phyloP scores from a whole-genome alignment of 2,888 invertebrate genomes.

The Stenotaenia linearis region DNA sequence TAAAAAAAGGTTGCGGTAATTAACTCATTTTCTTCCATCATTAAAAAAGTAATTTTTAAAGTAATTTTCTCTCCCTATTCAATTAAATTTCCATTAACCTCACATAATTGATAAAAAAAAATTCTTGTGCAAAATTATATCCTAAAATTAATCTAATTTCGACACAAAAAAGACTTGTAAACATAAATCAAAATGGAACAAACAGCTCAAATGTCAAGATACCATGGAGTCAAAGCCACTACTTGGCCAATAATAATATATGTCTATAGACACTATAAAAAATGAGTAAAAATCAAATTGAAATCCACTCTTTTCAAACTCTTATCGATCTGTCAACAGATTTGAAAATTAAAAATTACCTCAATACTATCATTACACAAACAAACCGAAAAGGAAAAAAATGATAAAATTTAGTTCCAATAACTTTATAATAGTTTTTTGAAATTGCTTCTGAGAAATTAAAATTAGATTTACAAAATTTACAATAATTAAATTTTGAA shows the following conservation, averaged over 20 bases:
- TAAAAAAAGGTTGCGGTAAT: background rate
- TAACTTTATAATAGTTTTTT: too few species aligned
- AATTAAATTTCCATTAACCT: background rate
- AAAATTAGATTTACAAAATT: too few species aligned
- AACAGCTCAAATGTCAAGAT: constrained; percentile 9
- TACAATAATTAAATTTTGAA: too few species aligned
- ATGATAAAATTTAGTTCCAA: too few species aligned
- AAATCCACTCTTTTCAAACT: background rate
- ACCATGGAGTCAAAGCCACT: background rate
- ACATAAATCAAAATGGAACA: constrained; percentile 10
- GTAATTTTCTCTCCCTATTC: background rate
- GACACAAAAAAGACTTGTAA: background rate
- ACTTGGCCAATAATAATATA: background rate
- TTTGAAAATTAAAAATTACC: background rate
- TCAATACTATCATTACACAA: background rate
- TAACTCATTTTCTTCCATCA: too few species aligned
- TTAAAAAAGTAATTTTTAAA: too few species aligned
- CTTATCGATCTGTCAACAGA: background rate
- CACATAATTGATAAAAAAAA: background rate
- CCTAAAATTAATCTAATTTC: background rate
- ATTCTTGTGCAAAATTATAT: background rate
- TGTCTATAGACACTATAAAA: background rate
- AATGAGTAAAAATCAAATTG: background rate
- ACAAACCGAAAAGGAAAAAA: too few species aligned
- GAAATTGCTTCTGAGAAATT: too few species aligned